Evolutionary conservation across 2,888 invertebrate genomes (phyloP), one percentile per base, ranked within the genome.

Genomic region (Diaprepes abbreviatus): DNA sequence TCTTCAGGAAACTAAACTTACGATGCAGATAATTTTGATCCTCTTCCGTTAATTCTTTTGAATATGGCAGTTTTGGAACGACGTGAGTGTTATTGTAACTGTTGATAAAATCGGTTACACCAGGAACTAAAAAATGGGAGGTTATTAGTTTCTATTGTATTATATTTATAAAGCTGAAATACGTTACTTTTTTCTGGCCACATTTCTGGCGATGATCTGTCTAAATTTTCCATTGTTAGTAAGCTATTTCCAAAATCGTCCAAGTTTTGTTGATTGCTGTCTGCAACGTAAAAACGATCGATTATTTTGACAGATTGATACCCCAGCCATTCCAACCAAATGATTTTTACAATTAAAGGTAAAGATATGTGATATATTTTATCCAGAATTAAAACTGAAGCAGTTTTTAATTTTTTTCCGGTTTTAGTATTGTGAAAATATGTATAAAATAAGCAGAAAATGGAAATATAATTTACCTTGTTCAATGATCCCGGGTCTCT

Each of bases 131-230:
- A n/a, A 48, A 60, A 54, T 24, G 7, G 3, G 7, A 50, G 48
- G 48, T 50, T 50, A 28, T 50, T 9, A 14, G 2, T 24, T n/a
- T 38, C 24, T 40, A 40, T 6, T 40, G 10, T 4, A 43, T n/a
- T 24, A 6, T 31, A 28, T 28, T 28, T 14, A 50, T 2, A 24
- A 31, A n/a, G 17, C 40, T 38, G 14, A 17, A 38, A 64, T 40
- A 28, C 16, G 91, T 90, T 88, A 96, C 96, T 93, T 87, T 94
- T 93, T 85, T 97, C 96, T 19, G 97, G 97, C 97, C 97, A 98
- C 79, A 97, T 85, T 82, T 97, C 96, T 31, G 97, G 97, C 1
- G 97, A 97, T n/a, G 94, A 91, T 77, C 97, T 89, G 84, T 96
- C 96, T 77, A 98, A 86, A 82, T 94, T 95, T 86, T 98, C 97